Evolutionary conservation across 2,888 invertebrate genomes (phyloP).

Genomic region (Magallana nippona): DNA sequence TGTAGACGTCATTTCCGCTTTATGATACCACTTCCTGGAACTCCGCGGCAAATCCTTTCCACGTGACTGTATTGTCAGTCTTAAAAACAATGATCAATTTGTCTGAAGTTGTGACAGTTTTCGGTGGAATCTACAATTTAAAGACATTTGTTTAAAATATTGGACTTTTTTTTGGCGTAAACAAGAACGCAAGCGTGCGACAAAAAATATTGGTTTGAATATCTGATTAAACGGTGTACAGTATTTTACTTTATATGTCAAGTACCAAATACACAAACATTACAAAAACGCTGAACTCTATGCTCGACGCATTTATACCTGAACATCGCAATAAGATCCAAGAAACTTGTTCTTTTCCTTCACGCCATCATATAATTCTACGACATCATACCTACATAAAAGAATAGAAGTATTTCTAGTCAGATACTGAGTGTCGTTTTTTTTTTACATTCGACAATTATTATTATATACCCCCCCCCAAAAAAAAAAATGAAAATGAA

Average conservation of each 20-base stretch:
- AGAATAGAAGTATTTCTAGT: neutral
- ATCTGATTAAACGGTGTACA: too few species aligned
- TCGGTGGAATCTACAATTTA: slow-evolving; percentile 88
- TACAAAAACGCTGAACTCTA: too few species aligned
- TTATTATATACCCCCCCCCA: too few species aligned
- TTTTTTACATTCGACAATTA: neutral
- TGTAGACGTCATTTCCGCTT: neutral
- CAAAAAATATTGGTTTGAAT: too few species aligned
- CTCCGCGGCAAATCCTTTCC: slow-evolving; percentile 95
- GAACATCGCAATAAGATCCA: neutral
- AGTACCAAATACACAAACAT: neutral
- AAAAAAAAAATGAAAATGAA: too few species aligned
- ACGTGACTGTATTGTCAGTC: slow-evolving; percentile 92
- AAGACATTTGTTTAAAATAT: neutral
- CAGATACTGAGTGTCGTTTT: neutral
- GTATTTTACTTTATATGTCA: too few species aligned
- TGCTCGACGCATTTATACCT: neutral
- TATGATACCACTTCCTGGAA: slow-evolving; percentile 81
- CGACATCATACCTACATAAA: slow-evolving; percentile 26
- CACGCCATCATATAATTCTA: slow-evolving; percentile 18
- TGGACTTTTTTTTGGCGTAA: too few species aligned
- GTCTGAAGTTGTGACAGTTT: slow-evolving; percentile 92
- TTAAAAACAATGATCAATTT: slow-evolving; percentile 92
- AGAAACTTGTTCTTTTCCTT: neutral
- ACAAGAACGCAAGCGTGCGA: too few species aligned